These are phyloP conservation scores for Syngnathoides biaculeatus DNA, from an alignment of 2,113 vertebrate genomes.

Conservation along the genomic window DNA sequence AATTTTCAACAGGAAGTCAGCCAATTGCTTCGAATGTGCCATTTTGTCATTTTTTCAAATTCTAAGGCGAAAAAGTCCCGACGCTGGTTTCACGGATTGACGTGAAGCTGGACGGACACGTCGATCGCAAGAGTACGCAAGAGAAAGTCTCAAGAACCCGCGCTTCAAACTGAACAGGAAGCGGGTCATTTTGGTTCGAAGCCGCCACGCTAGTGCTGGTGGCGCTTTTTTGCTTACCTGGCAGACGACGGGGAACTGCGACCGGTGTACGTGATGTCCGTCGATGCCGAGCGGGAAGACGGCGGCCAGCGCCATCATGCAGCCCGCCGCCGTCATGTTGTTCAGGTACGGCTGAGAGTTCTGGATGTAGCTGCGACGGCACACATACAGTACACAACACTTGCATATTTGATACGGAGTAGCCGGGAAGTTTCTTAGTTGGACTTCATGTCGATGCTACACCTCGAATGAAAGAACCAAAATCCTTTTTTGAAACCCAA, in stretches of 20 bases:
- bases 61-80: background rate
- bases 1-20: background rate
- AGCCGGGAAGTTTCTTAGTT: no score
- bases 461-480: no score
- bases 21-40: background rate
- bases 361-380: conserved; percentile 85
- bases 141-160: background rate
- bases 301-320: conserved; percentile 86
- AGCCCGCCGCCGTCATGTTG: conserved; percentile 93
- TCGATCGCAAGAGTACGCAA: background rate
- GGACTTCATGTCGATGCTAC: no score
- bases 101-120: background rate
- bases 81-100: background rate
- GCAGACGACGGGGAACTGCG: conserved; percentile 88
- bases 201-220: background rate
- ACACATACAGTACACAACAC: background rate
- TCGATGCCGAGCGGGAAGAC: conserved; percentile 91
- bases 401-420: no score
- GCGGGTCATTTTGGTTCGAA: background rate
- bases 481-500: no score
- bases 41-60: background rate
- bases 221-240: conserved; percentile 81
- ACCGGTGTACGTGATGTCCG: conserved; percentile 80
- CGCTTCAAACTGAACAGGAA: background rate
- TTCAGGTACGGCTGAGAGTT: conserved; percentile 95